Base-by-base conservation (phyloP, 2,888 invertebrate genomes). In the Drosophila lutescens region DNA sequence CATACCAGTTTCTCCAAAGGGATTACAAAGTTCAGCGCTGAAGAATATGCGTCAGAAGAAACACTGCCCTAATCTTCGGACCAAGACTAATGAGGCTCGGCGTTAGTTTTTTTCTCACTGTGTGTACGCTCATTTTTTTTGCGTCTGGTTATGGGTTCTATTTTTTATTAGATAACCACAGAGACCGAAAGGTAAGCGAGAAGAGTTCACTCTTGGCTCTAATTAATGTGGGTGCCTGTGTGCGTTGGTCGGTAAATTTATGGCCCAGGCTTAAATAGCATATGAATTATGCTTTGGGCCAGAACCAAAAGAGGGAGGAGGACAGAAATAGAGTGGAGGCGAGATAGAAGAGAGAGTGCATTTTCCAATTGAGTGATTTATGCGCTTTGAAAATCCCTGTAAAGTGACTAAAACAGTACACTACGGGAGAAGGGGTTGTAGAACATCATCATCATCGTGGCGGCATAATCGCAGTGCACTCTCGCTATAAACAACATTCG, bases 341-440 rank as follows among this genome's bases (percentile, higher is more conserved):
- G 41, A 50, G 50, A 38, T 61, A 61, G 40, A 51, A 49, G 49
- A 51, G 74, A 46, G 26, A 76, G 79, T 70, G 72, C 74, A 77
- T 78, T 84, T 85, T 88, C 87, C 85, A 84, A 85, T 88, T 88
- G 89, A 85, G 85, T 85, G 85, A 85, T 88, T 85, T 85, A 88
- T 85, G 88, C 79, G 76, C 70, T 80, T 74, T 79, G 79, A 77
- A 82, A 83, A 82, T 85, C 83, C 49, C 73, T 71, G 67, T 70
- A 76, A 74, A 82, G 67, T 76, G 86, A 69, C 69, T 74, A 63
- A 73, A 71, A 65, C 51, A 55, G 30, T 32, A 17, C 32, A 47
- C 32, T 26, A 23, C 8, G 9, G 17, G n/a, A 5, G 43, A 4
- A 10, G 5, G 32, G 32, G 9, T 12, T 10, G 7, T 32, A 15